Evolutionary conservation across 1,140 invertebrate species (phyloP), one percentile per base, ranked within the genome.

Genomic region (Aphaenogaster floridana): DNA sequence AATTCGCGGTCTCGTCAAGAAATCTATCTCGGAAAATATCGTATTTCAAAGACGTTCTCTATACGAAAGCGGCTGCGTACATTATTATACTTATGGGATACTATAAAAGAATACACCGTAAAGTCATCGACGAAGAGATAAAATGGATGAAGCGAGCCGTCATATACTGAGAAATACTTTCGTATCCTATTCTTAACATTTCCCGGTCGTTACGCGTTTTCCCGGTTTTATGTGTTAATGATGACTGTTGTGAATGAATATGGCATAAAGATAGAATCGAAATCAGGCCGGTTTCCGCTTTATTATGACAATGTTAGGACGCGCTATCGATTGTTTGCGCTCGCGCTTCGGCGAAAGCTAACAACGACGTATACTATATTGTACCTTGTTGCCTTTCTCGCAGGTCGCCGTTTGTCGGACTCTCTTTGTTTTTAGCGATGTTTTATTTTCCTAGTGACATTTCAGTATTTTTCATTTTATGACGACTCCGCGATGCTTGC

Each of bases 361-460:
- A 84, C 52, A 72, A 17, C 9, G 15, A 63, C 63, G n/a, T 28
- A 13, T 15, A n/a, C 11, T 50, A 8, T 15, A 34, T 59, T 71
- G 15, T 28, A 17, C 28, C 21, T 57, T 50, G 50, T 28, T 57
- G 66, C 15, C 11, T 52, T 57, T 11, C 64, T 61, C 59, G 42
- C n/a, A 59, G 42, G 39, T 80, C 28, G 3, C 42, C 15, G 28
- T 13, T 57, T 52, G 39, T 48, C 17, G 42, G 11, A 2, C 3
- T 36, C 13, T 4, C 57, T 76, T 80, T 80, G 48, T 68, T 84
- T 84, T 74, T 72, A 57, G 7, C 42, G 42, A 50, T 74, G 45
- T 84, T 84, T 84, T 84, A 84, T 83, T 83, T 83, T 68, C 54
- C 80, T 68, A n/a, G 80, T 36, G 80, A 76, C 42, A 17, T 84